Evolutionary conservation across 2,113 vertebrate genomes (phyloP), one percentile per base, ranked within the genome.

Genomic region (Speoplatyrhinus poulsoni): DNA sequence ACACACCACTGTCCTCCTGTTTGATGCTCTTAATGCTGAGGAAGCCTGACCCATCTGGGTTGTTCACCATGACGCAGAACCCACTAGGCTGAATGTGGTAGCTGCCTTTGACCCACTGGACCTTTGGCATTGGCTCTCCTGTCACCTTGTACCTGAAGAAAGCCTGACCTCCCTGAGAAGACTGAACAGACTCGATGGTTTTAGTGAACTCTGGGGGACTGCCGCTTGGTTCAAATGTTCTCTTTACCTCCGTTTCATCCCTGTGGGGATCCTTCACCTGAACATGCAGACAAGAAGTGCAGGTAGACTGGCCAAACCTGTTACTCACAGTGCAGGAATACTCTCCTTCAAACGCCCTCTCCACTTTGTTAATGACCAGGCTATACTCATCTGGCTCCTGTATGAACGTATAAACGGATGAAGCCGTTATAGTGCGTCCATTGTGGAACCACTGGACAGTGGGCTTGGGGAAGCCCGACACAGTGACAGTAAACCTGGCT

Each of bases 381-480:
- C 92, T 95, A 60, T 95, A 91, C 71, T 95, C 90, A 12, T 92
- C 90, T 52, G 71, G 88, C 33, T 95, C 88, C 48, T 94, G 93
- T 57, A 93, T 65, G 74, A 96, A 90, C 0, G 83, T 91, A 73
- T 92, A 93, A 56, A 90, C 69, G 0, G 75, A 71, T 0, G 93
- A 94, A 11, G 91, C 70, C 0, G 59, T 87, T 76, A 99, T 73
- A 32, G 73, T 65, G 6, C 52, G 58, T 4, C 87, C 87, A 2
- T 95, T 94, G 82, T 95, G 94, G 85, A 93, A 91, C 95, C 96
- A 98, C 50, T 94, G 91, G 68, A 95, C 85, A 54, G 87, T 74
- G 57, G 95, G 95, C 12, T 90, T 86, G 6, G 96, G 95, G 77
- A 85, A 91, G 59, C 94, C 94, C 13, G 60, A 88, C 67, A 94